Evolutionary conservation across 1,140 invertebrate genomes (phyloP).

Genomic region (Brachionus plicatilis): DNA sequence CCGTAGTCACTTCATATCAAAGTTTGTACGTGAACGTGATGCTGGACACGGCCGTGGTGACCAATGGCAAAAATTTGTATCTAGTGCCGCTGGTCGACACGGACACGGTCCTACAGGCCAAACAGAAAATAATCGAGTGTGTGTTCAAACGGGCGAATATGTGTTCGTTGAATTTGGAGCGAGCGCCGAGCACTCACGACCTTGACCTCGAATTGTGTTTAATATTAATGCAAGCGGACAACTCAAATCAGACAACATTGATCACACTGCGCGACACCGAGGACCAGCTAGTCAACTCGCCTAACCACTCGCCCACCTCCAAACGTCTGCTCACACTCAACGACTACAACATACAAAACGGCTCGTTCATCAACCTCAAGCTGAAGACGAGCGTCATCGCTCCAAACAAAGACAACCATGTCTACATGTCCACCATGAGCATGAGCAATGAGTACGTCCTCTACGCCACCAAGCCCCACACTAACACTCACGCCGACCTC

Average conservation of each 20-base stretch:
- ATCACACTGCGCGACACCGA: slow-evolving; percentile 2
- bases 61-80: background rate
- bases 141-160: background rate
- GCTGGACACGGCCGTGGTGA: background rate
- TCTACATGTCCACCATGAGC: slow-evolving; percentile 11
- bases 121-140: slow-evolving; percentile 2
- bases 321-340: background rate
- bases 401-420: background rate
- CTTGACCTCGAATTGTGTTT: background rate
- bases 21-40: slow-evolving; percentile 7
- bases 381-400: background rate
- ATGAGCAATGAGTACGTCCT: slow-evolving; percentile 17
- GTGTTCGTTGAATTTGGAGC: background rate
- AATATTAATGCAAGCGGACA: background rate
- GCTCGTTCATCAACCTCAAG: slow-evolving; percentile 25
- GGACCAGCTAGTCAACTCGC: background rate
- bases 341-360: slow-evolving; percentile 38
- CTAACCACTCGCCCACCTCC: background rate
- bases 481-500: background rate
- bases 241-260: background rate
- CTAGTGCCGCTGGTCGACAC: background rate
- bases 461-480: background rate
- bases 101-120: background rate
- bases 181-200: background rate
- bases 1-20: background rate